phyloP scores from a whole-genome alignment of 2,113 vertebrate genomes.

The Xiphorhynchus elegans region DNA sequence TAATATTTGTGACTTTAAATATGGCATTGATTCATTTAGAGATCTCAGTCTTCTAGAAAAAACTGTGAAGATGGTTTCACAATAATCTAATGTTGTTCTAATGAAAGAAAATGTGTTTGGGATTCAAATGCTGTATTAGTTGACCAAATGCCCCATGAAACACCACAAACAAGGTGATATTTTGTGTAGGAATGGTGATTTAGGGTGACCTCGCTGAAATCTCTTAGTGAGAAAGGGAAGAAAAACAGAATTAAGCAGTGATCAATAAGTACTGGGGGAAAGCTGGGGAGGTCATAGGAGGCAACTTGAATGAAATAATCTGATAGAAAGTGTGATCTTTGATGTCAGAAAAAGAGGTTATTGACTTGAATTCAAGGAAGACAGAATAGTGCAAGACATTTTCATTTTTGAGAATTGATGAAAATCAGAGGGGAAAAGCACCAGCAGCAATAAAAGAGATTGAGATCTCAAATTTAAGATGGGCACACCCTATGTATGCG shows the following conservation, averaged over 20 bases:
- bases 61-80: neutral
- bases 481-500: neutral
- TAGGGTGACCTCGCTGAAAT: neutral
- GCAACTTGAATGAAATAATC: conserved; percentile 52
- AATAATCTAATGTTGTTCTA: neutral
- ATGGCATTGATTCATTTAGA: neutral
- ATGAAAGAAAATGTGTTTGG: neutral
- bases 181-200: neutral
- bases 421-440: neutral
- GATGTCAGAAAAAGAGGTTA: conserved; percentile 49
- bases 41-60: neutral
- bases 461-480: neutral
- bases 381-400: conserved; percentile 15
- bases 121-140: neutral
- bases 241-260: conserved; percentile 29
- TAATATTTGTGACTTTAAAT: neutral
- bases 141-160: neutral
- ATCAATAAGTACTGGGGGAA: conserved; percentile 32
- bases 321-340: conserved; percentile 57
- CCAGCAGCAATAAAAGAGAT: neutral
- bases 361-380: conserved; percentile 52
- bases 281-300: conserved; percentile 13
- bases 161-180: neutral
- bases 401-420: neutral
- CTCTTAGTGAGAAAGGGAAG: neutral